A percentile compares a stretch with the other conserved stretches of the same genome.
These are phyloP conservation scores for Nesometra sesokonis DNA, from an alignment of 35 echinoderm and acorn worm species.

Conservation along the genomic window DNA sequence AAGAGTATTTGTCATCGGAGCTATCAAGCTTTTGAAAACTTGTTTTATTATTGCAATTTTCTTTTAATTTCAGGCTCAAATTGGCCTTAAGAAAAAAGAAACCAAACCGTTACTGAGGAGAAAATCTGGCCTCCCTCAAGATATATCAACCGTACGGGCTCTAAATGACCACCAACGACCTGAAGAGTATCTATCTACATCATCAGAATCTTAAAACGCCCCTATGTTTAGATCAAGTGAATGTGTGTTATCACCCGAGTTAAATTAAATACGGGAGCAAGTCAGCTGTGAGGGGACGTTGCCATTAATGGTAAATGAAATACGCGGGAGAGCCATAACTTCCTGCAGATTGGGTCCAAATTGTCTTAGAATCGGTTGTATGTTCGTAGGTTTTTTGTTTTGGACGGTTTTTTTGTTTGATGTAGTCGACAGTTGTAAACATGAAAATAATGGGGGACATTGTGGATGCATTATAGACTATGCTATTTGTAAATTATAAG, in stretches of 20 bases:
- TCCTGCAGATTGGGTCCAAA: not conserved
- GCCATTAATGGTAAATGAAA: not conserved
- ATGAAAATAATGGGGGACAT: not conserved
- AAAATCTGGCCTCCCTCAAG: slow-evolving; percentile 11
- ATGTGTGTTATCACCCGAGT: not conserved
- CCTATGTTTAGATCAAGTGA: not conserved
- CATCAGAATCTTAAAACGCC: not conserved
- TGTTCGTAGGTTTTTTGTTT: not conserved
- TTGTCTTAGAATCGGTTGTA: not conserved
- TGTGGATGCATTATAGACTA: not conserved
- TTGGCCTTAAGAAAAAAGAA: not conserved
- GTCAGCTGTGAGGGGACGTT: too few species aligned
- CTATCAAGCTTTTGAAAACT: too few species aligned
- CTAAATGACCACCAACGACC: slow-evolving; percentile 1
- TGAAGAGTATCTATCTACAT: slow-evolving; percentile 2
- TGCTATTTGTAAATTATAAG: not conserved
- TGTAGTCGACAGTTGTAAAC: not conserved
- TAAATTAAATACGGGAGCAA: too few species aligned
- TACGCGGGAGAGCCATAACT: not conserved
- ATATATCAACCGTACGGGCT: slow-evolving; percentile 1
- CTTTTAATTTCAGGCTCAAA: not conserved
- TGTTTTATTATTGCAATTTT: not conserved
- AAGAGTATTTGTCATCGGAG: too few species aligned
- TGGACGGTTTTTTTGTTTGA: not conserved
- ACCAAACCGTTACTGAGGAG: slow-evolving; percentile 11